Conservation (phyloP, 2,888 invertebrate species). For the Mellilla xanthometata region DNA sequence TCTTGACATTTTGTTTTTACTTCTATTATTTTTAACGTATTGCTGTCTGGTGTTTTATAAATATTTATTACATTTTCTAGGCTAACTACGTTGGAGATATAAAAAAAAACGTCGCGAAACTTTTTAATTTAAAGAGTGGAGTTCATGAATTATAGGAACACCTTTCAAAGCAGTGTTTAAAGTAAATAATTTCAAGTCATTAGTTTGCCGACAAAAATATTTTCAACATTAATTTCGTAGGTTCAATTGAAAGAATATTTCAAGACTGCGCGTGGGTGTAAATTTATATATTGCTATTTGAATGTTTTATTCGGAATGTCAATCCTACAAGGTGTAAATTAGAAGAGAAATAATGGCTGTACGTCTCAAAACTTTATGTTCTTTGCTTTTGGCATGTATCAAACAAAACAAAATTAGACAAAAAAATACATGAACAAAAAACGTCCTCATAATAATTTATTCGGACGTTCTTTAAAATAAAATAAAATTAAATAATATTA, state of each 20-base stretch:
- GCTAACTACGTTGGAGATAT: too few relatives aligned
- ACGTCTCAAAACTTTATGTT: too few relatives aligned
- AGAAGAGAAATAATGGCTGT: constrained; percentile 2
- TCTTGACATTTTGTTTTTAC: too few relatives aligned
- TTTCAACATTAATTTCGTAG: constrained; percentile 11
- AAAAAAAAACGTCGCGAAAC: background rate
- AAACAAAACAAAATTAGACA: too few relatives aligned
- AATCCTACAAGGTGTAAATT: constrained; percentile 11
- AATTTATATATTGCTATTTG: constrained; percentile 11
- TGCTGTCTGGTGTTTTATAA: too few relatives aligned
- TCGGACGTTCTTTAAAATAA: too few relatives aligned
- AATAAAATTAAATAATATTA: too few relatives aligned
- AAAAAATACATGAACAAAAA: too few relatives aligned
- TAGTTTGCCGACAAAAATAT: background rate
- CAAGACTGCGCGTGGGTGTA: constrained; percentile 17
- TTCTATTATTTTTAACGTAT: background rate
- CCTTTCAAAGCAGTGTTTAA: constrained; percentile 5
- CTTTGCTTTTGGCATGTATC: too few relatives aligned
- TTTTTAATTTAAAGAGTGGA: constrained; percentile 4
- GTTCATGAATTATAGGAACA: constrained; percentile 7
- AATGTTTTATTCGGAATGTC: constrained; percentile 8
- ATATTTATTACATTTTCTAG: too few relatives aligned
- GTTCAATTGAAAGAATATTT: constrained; percentile 17
- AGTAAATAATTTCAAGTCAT: constrained; percentile 2
- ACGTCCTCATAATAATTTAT: too few relatives aligned